Evolutionary conservation across 2,797 vertebrate genomes (phyloP).

Genomic region (Leptoclinus maculatus): DNA sequence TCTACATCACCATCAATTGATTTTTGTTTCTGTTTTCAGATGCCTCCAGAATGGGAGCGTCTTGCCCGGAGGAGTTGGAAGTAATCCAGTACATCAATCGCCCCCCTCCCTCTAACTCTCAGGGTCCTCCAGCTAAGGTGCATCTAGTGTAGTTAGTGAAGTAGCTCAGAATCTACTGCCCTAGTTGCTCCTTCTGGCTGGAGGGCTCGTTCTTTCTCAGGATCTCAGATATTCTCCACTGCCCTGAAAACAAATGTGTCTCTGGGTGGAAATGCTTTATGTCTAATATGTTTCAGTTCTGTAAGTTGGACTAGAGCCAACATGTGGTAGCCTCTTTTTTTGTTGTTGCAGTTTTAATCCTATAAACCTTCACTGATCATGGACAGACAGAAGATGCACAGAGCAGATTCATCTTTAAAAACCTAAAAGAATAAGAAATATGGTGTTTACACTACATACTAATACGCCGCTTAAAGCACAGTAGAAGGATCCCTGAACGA

Average conservation of each 20-base stretch:
- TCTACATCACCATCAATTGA: not conserved
- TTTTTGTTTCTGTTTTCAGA: conserved; percentile 62
- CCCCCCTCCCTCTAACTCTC: not conserved
- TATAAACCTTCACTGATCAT: not conserved
- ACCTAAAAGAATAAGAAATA: not conserved
- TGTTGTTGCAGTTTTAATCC: not conserved
- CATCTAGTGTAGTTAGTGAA: conserved; percentile 99
- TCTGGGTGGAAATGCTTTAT: not conserved
- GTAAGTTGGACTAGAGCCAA: not conserved
- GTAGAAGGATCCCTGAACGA: conserved; percentile 42
- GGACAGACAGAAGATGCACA: not conserved
- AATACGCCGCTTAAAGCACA: not conserved
- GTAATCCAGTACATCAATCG: not conserved
- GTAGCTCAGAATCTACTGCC: conserved; percentile 95
- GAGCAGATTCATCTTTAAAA: not conserved
- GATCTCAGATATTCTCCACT: not conserved
- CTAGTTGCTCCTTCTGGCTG: conserved; percentile 99
- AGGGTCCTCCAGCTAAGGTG: conserved; percentile 96
- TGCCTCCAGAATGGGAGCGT: conserved; percentile 5
- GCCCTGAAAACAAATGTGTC: not conserved
- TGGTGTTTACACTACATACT: not conserved
- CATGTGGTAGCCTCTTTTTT: not conserved
- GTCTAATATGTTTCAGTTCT: not conserved
- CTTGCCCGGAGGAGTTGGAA: conserved; percentile 2
- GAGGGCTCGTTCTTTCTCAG: conserved; percentile 76